Conservation (phyloP, 2,797 vertebrate genomes). For the Orestias chungarensis region DNA sequence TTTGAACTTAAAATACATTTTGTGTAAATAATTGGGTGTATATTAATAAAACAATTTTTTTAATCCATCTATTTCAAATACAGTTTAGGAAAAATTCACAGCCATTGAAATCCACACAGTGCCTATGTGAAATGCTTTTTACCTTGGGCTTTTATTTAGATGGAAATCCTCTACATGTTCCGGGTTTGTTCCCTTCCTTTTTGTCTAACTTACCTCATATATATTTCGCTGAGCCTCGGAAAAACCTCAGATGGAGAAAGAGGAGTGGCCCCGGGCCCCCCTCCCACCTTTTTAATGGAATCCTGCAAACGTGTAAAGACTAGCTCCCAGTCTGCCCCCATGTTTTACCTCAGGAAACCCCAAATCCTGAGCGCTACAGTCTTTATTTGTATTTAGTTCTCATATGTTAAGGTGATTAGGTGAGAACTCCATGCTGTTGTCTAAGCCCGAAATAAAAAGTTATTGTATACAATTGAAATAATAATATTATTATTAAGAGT, state of each 20-base stretch:
- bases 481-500: background rate
- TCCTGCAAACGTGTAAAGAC: constrained; percentile 81
- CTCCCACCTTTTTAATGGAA: constrained; percentile 66
- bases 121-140: background rate
- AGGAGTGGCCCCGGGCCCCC: constrained; percentile 34
- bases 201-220: constrained; percentile 5
- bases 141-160: constrained; percentile 40
- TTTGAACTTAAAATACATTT: too few species aligned
- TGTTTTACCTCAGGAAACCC: constrained; percentile 9
- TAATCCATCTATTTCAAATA: background rate
- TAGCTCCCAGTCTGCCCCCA: constrained; percentile 17
- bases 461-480: background rate
- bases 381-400: background rate
- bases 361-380: background rate
- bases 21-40: too few species aligned
- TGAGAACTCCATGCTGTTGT: background rate
- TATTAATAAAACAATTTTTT: background rate
- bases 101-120: background rate
- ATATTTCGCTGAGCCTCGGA: background rate
- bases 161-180: background rate
- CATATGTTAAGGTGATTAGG: background rate
- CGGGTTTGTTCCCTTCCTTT: background rate
- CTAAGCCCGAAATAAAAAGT: background rate
- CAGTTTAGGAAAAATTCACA: background rate
- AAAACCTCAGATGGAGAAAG: constrained; percentile 11